Evolutionary conservation across 2,888 invertebrate species (phyloP), one percentile per base, ranked within the genome.

Genomic region (Drosophila anceps): DNA sequence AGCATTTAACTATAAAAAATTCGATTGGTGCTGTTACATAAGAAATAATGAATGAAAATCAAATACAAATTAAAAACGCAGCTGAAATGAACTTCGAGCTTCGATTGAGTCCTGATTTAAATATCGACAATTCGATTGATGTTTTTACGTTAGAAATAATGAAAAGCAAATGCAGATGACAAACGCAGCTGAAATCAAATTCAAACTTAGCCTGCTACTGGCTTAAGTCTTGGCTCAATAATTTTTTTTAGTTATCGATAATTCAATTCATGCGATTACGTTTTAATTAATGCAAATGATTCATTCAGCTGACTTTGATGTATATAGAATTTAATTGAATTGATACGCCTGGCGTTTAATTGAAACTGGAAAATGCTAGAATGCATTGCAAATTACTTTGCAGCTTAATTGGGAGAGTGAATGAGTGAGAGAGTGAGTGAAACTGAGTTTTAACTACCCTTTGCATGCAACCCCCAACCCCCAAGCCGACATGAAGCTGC

Each of bases 401-500:
- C 48, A 31, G 18, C 43, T 55, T 41, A 60, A 50, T 50, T 62
- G 57, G 20, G 13, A 3, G 35, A 62, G 50, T 12, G 53, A 35
- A 8, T 44, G 24, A 13, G n/a, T n/a, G 24, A 24, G 24, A 3
- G 35, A 62, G 50, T 12, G 53, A 35, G 12, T 44, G 24, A 13
- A 57, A 65, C 57, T 59, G 65, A 57, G 46, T 57, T 69, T 48
- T 29, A 69, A 46, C 73, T 63, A 79, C 79, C 74, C 81, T 41
- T 46, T 33, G 43, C 29, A 61, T 33, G 61, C 75, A 78, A 66
- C 77, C 67, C 66, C 70, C 24, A 73, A 46, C 6, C 41, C 29
- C 10, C 18, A 4, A 10, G 29, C 9, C 3, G 4, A 15, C n/a
- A n/a, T 48, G 46, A 46, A 13, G 29, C 12, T 33, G 60, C 18